phyloP scores from a whole-genome alignment of 92 coral and sea anemone species.

The Montipora capitata region DNA sequence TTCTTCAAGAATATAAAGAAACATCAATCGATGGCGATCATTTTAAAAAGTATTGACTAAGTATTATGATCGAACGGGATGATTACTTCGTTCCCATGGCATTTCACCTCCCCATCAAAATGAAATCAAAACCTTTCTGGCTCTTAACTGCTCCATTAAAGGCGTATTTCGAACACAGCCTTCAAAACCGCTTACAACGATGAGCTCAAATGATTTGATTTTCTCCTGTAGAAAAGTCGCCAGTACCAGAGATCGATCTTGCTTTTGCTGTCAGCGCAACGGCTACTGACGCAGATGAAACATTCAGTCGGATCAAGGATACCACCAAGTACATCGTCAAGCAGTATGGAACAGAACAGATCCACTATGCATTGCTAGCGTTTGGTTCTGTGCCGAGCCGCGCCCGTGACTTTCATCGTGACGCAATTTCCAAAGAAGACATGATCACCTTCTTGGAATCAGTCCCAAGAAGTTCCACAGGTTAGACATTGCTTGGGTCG shows the following conservation, averaged over 20 bases:
- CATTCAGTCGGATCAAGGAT: slow-evolving; percentile 63
- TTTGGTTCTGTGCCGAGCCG: slow-evolving; percentile 38
- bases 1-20: too few relatives aligned
- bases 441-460: slow-evolving; percentile 30
- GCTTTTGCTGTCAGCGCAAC: slow-evolving; percentile 74
- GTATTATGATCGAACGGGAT: too few relatives aligned
- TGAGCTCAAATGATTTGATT: too few relatives aligned
- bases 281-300: slow-evolving; percentile 53
- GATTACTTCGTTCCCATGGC: too few relatives aligned
- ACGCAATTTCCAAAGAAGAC: slow-evolving; percentile 37
- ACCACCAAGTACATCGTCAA: slow-evolving; percentile 57
- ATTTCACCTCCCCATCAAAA: too few relatives aligned
- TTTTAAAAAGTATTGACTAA: too few relatives aligned
- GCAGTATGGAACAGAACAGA: slow-evolving; percentile 45
- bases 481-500: not conserved
- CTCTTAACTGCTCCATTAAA: too few relatives aligned
- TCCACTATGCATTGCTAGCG: slow-evolving; percentile 44
- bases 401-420: slow-evolving; percentile 31
- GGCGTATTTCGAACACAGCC: too few relatives aligned
- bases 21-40: too few relatives aligned
- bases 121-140: too few relatives aligned
- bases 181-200: too few relatives aligned
- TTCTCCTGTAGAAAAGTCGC: slow-evolving; percentile 3
- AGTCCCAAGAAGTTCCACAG: slow-evolving; percentile 52
- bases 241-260: slow-evolving; percentile 53